Evolutionary conservation across 2,113 vertebrate species (phyloP).

Genomic region (Paedocypris sp.): DNA sequence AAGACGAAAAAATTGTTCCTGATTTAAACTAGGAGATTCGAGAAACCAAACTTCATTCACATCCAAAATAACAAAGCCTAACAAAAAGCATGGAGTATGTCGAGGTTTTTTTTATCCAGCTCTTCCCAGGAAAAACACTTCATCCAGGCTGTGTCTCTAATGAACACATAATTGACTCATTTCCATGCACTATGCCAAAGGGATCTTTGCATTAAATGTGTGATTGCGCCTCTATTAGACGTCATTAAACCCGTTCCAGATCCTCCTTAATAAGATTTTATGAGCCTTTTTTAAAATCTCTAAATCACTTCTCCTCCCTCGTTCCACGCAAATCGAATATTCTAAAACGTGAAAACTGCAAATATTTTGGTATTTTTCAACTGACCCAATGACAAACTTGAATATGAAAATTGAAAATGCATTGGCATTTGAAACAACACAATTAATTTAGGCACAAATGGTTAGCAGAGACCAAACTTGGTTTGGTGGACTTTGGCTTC

Average conservation of each 20-base stretch:
- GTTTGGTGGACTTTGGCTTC: too few relatives aligned
- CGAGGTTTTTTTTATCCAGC: too few relatives aligned
- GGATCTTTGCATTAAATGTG: constrained; percentile 95
- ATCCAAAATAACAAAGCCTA: too few relatives aligned
- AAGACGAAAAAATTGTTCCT: too few relatives aligned
- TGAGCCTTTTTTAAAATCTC: constrained; percentile 73
- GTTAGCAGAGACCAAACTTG: too few relatives aligned
- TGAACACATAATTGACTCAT: constrained; percentile 99
- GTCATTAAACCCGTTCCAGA: constrained; percentile 89
- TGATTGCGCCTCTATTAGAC: constrained; percentile 97
- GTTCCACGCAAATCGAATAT: constrained; percentile 94
- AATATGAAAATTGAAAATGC: background rate
- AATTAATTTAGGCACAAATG: too few relatives aligned
- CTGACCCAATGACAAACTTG: background rate
- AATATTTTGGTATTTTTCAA: constrained; percentile 44
- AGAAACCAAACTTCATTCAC: too few relatives aligned
- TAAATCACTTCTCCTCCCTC: constrained; percentile 42
- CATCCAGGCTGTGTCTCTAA: constrained; percentile 72
- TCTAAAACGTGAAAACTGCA: constrained; percentile 90
- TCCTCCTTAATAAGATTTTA: constrained; percentile 97
- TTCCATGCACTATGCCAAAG: constrained; percentile 97
- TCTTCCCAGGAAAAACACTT: constrained; percentile 62
- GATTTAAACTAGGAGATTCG: too few relatives aligned
- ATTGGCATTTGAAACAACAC: too few relatives aligned
- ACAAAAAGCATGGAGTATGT: too few relatives aligned